Evolutionary conservation across 2,113 vertebrate species (phyloP), one percentile per base, ranked within the genome.

Genomic region (Sterrhoptilus dennistouni): DNA sequence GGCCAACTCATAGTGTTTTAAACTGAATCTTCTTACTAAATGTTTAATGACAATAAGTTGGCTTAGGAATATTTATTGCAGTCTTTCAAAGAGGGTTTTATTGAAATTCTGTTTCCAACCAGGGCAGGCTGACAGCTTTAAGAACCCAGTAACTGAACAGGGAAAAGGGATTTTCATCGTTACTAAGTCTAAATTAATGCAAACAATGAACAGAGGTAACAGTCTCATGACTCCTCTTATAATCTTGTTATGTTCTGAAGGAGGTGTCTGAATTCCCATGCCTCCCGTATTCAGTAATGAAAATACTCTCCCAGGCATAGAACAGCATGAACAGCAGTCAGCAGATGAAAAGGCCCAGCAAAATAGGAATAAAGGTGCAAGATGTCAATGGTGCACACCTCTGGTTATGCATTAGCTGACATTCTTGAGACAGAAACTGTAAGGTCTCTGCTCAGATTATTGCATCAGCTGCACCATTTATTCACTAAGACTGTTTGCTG

Each of bases 31-130:
- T 84, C 70, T 88, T 84, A 88, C n/a, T 93, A 76, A 95, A 75
- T 91, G 83, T 93, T 96, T 97, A 95, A 95, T 96, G 91, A 96
- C 77, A 94, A 80, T 94, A 89, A 87, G 59, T 97, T 95, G 93
- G 79, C 89, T 93, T 95, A 92, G 64, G 60, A 93, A 82, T 87
- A 94, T 95, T 54, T 60, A 61, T 71, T 85, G 35, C 61, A 83
- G 78, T 95, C 87, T 85, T 95, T 95, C 8, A 4, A 70, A 79
- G 56, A 95, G 76, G 60, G 31, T 86, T 96, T 96, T 91, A 87
- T 64, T 91, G 87, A 96, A 96, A 96, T 93, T 79, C 54, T 79
- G 54, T 76, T 94, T 91, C 38, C 54, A 88, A 74, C 16, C 35
- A 82, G 68, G n/a, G 90, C 72, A 75, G 79, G 81, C 61, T 92